Conservation (phyloP, 2,113 vertebrate species). For the Stigmatopora argus region DNA sequence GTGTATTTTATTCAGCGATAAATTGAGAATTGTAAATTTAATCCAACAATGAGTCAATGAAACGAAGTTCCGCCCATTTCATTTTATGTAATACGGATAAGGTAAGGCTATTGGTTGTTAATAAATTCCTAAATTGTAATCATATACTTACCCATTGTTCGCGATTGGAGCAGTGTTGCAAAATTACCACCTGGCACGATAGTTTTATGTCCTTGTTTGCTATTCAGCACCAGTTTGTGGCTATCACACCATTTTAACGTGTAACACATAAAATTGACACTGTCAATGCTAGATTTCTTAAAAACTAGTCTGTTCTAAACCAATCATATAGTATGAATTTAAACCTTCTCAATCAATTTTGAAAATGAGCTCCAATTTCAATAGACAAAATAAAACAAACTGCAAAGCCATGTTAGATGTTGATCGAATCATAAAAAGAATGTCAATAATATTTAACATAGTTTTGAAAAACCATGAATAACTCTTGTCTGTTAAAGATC, state of each 20-base stretch:
- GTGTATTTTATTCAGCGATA: background rate
- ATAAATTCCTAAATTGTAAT: background rate
- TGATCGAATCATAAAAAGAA: background rate
- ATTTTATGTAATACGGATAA: background rate
- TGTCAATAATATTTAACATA: background rate
- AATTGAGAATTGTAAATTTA: background rate
- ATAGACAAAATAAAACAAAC: background rate
- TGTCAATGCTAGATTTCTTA: background rate
- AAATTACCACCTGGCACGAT: too few relatives aligned
- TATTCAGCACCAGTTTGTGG: background rate
- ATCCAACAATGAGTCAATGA: background rate
- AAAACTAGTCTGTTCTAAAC: background rate
- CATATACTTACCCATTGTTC: background rate
- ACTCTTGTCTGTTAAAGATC: slow-evolving; percentile 13
- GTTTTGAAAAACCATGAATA: background rate
- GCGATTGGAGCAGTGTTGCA: too few relatives aligned
- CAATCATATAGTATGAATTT: background rate
- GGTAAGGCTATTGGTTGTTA: background rate
- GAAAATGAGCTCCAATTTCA: background rate
- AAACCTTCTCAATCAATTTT: background rate
- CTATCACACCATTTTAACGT: too few relatives aligned
- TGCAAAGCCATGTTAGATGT: background rate
- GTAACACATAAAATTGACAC: background rate
- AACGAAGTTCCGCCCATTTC: background rate
- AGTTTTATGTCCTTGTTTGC: background rate